Base-by-base conservation (phyloP, 1,140 invertebrate genomes). In the Pseudomyrmex pallidus region DNA sequence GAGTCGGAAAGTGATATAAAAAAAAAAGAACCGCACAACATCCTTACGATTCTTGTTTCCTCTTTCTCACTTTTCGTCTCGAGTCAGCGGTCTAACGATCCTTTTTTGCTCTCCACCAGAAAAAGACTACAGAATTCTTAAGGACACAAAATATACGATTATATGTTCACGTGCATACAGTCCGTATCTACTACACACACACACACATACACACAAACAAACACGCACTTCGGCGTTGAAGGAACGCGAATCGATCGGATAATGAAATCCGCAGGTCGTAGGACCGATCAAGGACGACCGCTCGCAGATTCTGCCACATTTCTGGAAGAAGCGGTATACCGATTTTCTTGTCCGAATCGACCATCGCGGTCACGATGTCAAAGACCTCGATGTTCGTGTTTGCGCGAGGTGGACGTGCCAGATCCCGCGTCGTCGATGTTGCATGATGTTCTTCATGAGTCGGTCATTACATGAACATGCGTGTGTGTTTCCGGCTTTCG, bases 251-350 rank as follows among this genome's bases (percentile, higher is more conserved):
- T 84, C 54, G 56, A 85, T 83, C 50, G 56, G 48, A 77, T 73
- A 74, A 86, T 80, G 61, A 62, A 84, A 73, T 84, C 67, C 74
- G 25, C 73, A 70, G 52, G 54, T 84, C 82, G 48, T 56, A 76
- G 73, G 72, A 73, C 64, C 44, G 2, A 66, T 50, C 82, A 84
- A 86, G 83, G 74, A 74, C 67, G 56, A 80, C 74, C 64, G 66
- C 57, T 52, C 59, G 52, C 8, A 12, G 77, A 61, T 68, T 15
- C 57, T 64, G 25, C 12, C 56, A 56, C 2, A 9, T 76, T 83
- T 66, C 64, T 64, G 48, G n/a, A 62, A 64, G 50, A 63, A 50
- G n/a, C 68, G 68, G n/a, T n/a, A 57, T n/a, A 44, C 10, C 35
- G 20, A 66, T 61, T 77, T 77, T 83, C 70, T 66, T 25, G 12